phyloP scores from a whole-genome alignment of 1,140 invertebrate species.

The Scaptomyza graminum region DNA sequence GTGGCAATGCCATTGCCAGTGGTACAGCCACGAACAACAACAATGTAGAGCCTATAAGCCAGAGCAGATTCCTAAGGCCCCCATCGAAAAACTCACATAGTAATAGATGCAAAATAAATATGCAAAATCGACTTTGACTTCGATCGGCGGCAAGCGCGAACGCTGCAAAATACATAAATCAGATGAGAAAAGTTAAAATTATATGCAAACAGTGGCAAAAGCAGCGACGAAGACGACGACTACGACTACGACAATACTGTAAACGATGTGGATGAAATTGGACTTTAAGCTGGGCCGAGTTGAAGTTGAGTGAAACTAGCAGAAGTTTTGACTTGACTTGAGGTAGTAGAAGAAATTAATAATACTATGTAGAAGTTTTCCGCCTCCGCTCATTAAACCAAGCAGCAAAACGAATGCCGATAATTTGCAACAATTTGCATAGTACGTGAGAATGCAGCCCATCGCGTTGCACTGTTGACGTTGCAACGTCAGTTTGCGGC shows the following conservation, averaged over 20 bases:
- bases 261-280: slow-evolving; percentile 43
- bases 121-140: slow-evolving; percentile 50
- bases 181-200: slow-evolving; percentile 67
- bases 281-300: slow-evolving; percentile 48
- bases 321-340: not conserved
- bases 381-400: slow-evolving; percentile 55
- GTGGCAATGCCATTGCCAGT: slow-evolving; percentile 53
- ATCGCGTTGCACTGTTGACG: not conserved
- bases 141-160: slow-evolving; percentile 5
- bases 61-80: slow-evolving; percentile 13
- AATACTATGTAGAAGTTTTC: not conserved
- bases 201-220: slow-evolving; percentile 71
- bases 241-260: slow-evolving; percentile 11
- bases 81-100: slow-evolving; percentile 10
- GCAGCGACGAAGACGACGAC: slow-evolving; percentile 3
- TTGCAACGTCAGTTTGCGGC: not conserved
- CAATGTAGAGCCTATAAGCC: slow-evolving; percentile 50
- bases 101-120: slow-evolving; percentile 79
- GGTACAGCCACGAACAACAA: slow-evolving; percentile 31
- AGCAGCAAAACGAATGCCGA: slow-evolving; percentile 55
- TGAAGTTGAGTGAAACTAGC: not conserved
- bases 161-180: slow-evolving; percentile 71
- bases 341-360: too few species aligned
- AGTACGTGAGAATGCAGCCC: slow-evolving; percentile 56
- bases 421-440: slow-evolving; percentile 77